Evolutionary conservation across 2,113 vertebrate species (phyloP), one percentile per base, ranked within the genome.

Genomic region (Ia io): DNA sequence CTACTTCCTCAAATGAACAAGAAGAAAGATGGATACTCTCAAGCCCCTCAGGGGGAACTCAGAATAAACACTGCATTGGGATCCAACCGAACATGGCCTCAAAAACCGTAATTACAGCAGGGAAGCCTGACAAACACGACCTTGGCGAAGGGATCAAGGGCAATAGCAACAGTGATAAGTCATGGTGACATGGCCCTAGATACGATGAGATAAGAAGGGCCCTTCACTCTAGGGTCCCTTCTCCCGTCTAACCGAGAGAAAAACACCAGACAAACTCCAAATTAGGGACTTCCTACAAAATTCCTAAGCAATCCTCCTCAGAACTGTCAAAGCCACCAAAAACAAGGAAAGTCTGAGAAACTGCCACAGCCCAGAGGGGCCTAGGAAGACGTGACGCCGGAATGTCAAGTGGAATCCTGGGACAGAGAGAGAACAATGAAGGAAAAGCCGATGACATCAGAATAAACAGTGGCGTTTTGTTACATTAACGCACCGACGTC

Each of bases 401-500:
- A 42, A 32, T 1, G 76, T 4, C 77, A 18, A 6, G 13, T 0
- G 9, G 37, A 32, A 18, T 11, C 47, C 13, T 0, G 37, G n/a
- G 12, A 37, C 42, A 47, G 51, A 51, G 32, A 14, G 69, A 2
- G 13, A 28, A 25, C 12, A 11, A 32, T 35, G 12, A 18, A 1
- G 37, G 63, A 40, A n/a, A 30, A 14, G 47, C 44, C 9, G 49
- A 32, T 9, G 47, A 44, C 28, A 2, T 16, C 2, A 6, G 30
- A 16, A 28, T 28, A 17, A 32, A 28, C 0, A 1, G 16, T 0
- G 23, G 20, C 18, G 65, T 22, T 14, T 12, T 17, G 2, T 42
- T 56, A 32, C 3, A 9, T 37, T 1, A 6, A n/a, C 0, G 4
- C 11, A 9, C n/a, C 0, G 3, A 2, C 12, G 11, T 3, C 11